Conservation (phyloP, 2,113 vertebrate species). For the Saguinus midas region DNA sequence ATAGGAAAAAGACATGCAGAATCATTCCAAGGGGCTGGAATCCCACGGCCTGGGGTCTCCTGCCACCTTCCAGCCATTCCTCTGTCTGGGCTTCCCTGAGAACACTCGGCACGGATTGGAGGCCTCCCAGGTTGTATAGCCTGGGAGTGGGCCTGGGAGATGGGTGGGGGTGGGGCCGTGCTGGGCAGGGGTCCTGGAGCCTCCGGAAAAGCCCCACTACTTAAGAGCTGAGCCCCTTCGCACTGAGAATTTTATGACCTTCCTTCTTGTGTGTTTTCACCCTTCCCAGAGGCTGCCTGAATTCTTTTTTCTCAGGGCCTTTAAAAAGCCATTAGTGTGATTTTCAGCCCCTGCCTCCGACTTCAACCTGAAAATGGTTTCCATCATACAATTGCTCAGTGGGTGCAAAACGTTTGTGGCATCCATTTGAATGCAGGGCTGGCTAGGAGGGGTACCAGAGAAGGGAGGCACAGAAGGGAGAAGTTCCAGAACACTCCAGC, state of each 20-base stretch:
- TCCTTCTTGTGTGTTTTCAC: background rate
- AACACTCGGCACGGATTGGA: background rate
- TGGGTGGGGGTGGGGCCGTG: accelerated
- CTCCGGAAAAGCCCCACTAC: background rate
- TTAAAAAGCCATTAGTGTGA: conserved; percentile 26
- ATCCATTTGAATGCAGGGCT: background rate
- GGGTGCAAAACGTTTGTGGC: background rate
- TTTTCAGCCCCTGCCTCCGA: background rate
- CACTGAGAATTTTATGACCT: background rate
- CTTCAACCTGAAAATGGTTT: background rate
- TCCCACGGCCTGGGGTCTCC: background rate
- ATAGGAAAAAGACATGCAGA: background rate
- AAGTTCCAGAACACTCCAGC: background rate
- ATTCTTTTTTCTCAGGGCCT: background rate
- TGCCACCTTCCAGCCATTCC: background rate
- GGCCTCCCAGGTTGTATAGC: background rate
- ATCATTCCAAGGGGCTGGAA: accelerated
- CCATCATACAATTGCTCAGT: background rate
- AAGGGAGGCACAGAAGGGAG: accelerated
- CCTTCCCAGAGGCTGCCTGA: background rate
- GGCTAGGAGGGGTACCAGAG: accelerated
- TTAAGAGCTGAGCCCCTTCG: background rate
- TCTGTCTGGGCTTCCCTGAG: background rate
- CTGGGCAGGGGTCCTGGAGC: too few species aligned
- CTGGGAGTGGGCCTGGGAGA: background rate